Evolutionary conservation across 2,113 vertebrate species (phyloP).

Genomic region (Phyllopteryx taeniolatus): DNA sequence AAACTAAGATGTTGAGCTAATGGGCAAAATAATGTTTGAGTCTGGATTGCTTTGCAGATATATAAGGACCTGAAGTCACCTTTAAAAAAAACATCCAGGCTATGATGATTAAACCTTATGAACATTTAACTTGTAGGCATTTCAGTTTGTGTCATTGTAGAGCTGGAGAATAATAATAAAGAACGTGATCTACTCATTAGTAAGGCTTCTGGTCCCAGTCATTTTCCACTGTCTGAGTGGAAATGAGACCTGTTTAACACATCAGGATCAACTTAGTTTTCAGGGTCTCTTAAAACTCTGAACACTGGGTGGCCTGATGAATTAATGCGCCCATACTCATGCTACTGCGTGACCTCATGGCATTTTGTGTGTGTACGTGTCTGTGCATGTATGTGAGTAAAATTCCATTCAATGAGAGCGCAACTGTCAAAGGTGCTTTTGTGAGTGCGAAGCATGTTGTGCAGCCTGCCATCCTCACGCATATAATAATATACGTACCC

Average conservation of each 20-base stretch:
- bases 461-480: conserved; percentile 1
- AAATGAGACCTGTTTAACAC: conserved; percentile 22
- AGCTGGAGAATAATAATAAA: conserved; percentile 1
- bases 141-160: not conserved
- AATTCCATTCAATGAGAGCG: conserved; percentile 16
- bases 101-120: not conserved
- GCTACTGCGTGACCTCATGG: conserved; percentile 14
- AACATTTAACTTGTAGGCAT: not conserved
- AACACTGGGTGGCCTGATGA: conserved; percentile 33
- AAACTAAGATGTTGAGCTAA: too few relatives aligned
- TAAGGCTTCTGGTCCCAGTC: conserved; percentile 14
- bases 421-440: conserved; percentile 21
- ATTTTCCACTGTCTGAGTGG: conserved; percentile 26
- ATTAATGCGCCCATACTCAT: conserved; percentile 25
- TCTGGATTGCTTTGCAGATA: too few relatives aligned
- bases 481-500: conserved; percentile 9
- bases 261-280: conserved; percentile 28
- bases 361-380: not conserved
- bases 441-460: conserved; percentile 10
- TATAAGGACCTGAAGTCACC: too few relatives aligned
- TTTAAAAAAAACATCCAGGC: not conserved
- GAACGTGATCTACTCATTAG: conserved; percentile 40
- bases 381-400: conserved; percentile 5
- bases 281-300: conserved; percentile 27
- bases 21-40: too few relatives aligned